Percentiles rank a stretch among this genome's conserved stretches.
These are phyloP conservation scores for Slavum lentiscoides DNA, from an alignment of 2,888 invertebrate genomes.

Conservation along the genomic window DNA sequence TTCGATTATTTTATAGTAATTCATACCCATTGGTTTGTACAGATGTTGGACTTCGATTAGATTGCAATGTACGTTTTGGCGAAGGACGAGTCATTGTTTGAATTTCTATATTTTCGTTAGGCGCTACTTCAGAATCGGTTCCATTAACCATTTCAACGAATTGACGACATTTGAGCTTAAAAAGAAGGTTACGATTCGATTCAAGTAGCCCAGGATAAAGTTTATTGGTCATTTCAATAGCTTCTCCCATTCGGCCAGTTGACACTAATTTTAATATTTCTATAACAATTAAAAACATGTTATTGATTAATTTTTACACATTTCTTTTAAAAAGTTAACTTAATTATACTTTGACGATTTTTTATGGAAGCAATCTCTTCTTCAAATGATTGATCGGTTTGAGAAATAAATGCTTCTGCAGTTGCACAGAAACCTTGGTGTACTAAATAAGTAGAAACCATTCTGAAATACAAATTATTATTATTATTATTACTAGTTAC, in stretches of 20 bases:
- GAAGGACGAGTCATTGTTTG: constrained; percentile 42
- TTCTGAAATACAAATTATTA: constrained; percentile 66
- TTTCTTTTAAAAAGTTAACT: constrained; percentile 11
- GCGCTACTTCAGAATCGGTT: constrained; percentile 72
- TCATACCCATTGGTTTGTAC: constrained; percentile 49
- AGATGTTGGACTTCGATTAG: constrained; percentile 40
- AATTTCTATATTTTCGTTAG: constrained; percentile 42
- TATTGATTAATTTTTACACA: background rate
- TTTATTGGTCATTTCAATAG: constrained; percentile 84
- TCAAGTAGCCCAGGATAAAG: constrained; percentile 93
- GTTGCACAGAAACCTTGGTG: constrained; percentile 97
- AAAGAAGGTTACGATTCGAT: constrained; percentile 85
- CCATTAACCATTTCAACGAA: constrained; percentile 99
- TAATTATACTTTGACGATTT: constrained; percentile 86
- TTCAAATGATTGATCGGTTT: constrained; percentile 85
- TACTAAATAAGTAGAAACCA: constrained; percentile 95
- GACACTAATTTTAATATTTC: constrained; percentile 91
- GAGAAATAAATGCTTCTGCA: constrained; percentile 91
- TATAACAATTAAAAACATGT: constrained; percentile 60
- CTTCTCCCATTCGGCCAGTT: constrained; percentile 92
- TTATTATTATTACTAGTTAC: background rate
- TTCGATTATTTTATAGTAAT: background rate
- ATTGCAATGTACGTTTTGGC: constrained; percentile 49
- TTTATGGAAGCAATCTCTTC: constrained; percentile 93
- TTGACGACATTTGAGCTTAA: constrained; percentile 95